Conservation (phyloP, 2,888 invertebrate genomes). For the Drosophila gaucha region DNA sequence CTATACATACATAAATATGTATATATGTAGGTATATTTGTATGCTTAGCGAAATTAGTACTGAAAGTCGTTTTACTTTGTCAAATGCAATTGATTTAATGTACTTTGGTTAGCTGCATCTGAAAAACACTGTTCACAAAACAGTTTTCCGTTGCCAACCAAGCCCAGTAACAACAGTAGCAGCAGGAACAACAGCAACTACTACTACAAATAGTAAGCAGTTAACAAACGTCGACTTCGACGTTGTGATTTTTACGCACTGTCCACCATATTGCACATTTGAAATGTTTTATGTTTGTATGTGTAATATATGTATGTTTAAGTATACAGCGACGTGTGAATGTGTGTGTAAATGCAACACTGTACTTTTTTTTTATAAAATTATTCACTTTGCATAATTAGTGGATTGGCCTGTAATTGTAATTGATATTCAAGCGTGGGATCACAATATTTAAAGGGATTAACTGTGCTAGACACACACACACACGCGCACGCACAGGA, state of each 20-base stretch:
- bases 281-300: slow-evolving; percentile 51
- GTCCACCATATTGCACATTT: slow-evolving; percentile 75
- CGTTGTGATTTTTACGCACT: slow-evolving; percentile 69
- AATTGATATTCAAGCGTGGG: slow-evolving; percentile 54
- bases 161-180: slow-evolving; percentile 26
- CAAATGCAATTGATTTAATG: slow-evolving; percentile 45
- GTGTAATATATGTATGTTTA: slow-evolving; percentile 26
- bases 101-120: slow-evolving; percentile 32
- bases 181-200: slow-evolving; percentile 25
- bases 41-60: slow-evolving; percentile 55
- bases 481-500: slow-evolving; percentile 28
- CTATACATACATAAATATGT: slow-evolving; percentile 46
- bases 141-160: slow-evolving; percentile 42
- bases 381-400: slow-evolving; percentile 51
- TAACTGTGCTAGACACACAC: slow-evolving; percentile 50
- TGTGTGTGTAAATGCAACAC: slow-evolving; percentile 64
- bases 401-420: slow-evolving; percentile 21
- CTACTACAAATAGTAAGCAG: slow-evolving; percentile 26
- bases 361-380: slow-evolving; percentile 63
- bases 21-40: slow-evolving; percentile 31
- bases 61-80: slow-evolving; percentile 43
- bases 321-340: slow-evolving; percentile 6
- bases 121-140: slow-evolving; percentile 24
- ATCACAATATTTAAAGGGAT: slow-evolving; percentile 58
- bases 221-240: slow-evolving; percentile 34